phyloP scores from a whole-genome alignment of 2,797 vertebrate species.

The Sebastes goodei region DNA sequence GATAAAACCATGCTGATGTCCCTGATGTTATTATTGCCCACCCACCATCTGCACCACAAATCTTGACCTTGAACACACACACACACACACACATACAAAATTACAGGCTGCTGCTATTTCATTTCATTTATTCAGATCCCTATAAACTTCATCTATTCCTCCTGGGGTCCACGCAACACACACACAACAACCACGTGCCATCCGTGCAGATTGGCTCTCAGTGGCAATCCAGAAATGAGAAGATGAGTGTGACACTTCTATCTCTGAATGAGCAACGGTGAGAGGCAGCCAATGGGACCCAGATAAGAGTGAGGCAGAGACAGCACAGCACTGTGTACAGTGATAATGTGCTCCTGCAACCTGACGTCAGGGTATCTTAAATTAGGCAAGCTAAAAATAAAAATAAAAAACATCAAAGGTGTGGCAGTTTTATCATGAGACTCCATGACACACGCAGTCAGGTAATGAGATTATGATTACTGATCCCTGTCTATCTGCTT shows the following conservation, averaged over 20 bases:
- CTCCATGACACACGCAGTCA: slow-evolving; percentile 10
- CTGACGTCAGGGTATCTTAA: slow-evolving; percentile 17
- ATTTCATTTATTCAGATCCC: neutral
- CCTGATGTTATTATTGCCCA: neutral
- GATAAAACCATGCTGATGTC: neutral
- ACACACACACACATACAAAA: neutral
- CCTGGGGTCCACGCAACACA: neutral
- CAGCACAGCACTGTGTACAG: slow-evolving; percentile 1
- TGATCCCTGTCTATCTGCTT: neutral
- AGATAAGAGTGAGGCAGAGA: slow-evolving; percentile 40
- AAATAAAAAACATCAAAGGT: neutral
- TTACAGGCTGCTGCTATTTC: neutral
- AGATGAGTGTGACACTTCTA: slow-evolving; percentile 45
- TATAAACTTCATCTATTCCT: slow-evolving; percentile 7
- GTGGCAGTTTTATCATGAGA: slow-evolving; percentile 15
- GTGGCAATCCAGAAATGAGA: slow-evolving; percentile 47
- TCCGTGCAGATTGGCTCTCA: slow-evolving; percentile 51
- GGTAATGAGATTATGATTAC: neutral
- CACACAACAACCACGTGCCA: slow-evolving; percentile 9
- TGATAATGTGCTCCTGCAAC: slow-evolving; percentile 16
- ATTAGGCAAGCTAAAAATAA: slow-evolving; percentile 41
- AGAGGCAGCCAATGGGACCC: slow-evolving; percentile 40
- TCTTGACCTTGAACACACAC: neutral
- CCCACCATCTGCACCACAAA: neutral
- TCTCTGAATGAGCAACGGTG: slow-evolving; percentile 47